These are phyloP conservation scores for Nautilus pompilius DNA, from an alignment of 1,140 invertebrate species.

Conservation along the genomic window DNA sequence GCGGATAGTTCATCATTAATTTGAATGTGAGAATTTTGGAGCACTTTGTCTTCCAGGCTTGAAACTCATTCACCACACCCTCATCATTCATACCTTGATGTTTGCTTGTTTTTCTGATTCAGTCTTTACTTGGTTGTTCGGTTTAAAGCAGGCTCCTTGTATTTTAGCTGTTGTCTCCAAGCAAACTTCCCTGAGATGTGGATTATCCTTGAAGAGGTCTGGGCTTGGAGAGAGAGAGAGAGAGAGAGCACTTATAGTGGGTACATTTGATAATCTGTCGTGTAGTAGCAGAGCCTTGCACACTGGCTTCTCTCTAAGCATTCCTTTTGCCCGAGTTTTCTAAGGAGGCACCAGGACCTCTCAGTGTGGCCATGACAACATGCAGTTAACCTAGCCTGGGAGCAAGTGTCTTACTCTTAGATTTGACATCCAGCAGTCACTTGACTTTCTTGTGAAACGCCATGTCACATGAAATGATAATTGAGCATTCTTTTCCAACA, in stretches of 20 bases:
- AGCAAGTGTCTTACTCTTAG: constrained; percentile 15
- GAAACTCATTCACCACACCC: not conserved
- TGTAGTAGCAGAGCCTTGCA: not conserved
- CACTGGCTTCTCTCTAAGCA: constrained; percentile 5
- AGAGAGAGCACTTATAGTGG: constrained; percentile 4
- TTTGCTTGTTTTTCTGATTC: not conserved
- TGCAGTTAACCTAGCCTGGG: constrained; percentile 24
- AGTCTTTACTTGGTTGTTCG: not conserved
- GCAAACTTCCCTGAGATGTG: not conserved
- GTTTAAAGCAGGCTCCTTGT: no score
- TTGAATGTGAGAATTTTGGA: not conserved
- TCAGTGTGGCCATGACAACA: constrained; percentile 6
- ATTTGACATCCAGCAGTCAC: not conserved
- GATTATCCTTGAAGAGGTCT: not conserved
- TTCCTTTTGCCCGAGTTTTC: constrained; percentile 1
- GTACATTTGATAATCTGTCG: constrained; percentile 10
- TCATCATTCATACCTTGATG: not conserved
- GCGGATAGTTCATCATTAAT: not conserved
- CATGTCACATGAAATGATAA: constrained; percentile 14
- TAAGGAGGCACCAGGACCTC: constrained; percentile 1
- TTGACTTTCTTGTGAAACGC: constrained; percentile 8
- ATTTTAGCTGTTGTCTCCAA: not conserved
- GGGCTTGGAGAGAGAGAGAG: not conserved
- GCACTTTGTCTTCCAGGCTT: not conserved
- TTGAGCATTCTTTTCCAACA: no score